phyloP scores from a whole-genome alignment of 1,140 invertebrate genomes.

The Lepidotrigona ventralis region DNA sequence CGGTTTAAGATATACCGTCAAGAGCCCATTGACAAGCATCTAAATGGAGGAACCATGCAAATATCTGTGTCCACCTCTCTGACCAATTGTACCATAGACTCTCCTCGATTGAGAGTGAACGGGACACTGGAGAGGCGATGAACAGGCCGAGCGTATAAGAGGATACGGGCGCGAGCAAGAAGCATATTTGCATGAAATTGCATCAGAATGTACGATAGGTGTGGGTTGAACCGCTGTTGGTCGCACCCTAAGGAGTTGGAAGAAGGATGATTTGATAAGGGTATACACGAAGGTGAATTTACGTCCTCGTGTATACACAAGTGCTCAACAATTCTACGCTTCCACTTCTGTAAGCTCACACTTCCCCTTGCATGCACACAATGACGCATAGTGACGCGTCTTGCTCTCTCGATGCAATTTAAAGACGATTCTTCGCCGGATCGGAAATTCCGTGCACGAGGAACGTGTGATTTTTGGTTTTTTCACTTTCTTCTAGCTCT shows the following conservation, averaged over 20 bases:
- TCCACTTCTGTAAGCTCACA: background rate
- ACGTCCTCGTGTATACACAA: conserved; percentile 9
- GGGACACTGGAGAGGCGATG: conserved; percentile 8
- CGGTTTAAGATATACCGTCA: background rate
- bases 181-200: conserved; percentile 68
- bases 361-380: background rate
- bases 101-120: background rate
- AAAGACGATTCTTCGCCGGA: background rate
- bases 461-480: background rate
- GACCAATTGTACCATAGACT: conserved; percentile 13
- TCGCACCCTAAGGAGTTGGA: conserved; percentile 46
- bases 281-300: conserved; percentile 45
- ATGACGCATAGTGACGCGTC: background rate
- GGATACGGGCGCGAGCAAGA: conserved; percentile 25
- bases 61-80: background rate
- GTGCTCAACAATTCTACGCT: background rate
- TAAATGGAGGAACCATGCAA: conserved; percentile 17
- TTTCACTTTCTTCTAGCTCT: background rate
- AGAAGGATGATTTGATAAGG: conserved; percentile 44
- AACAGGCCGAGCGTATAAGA: conserved; percentile 33
- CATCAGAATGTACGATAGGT: conserved; percentile 51
- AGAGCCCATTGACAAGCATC: background rate
- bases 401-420: background rate
- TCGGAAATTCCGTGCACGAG: background rate
- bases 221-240: conserved; percentile 48